Evolutionary conservation across 2,797 vertebrate genomes (phyloP).

Genomic region (Dermochelys coriacea): DNA sequence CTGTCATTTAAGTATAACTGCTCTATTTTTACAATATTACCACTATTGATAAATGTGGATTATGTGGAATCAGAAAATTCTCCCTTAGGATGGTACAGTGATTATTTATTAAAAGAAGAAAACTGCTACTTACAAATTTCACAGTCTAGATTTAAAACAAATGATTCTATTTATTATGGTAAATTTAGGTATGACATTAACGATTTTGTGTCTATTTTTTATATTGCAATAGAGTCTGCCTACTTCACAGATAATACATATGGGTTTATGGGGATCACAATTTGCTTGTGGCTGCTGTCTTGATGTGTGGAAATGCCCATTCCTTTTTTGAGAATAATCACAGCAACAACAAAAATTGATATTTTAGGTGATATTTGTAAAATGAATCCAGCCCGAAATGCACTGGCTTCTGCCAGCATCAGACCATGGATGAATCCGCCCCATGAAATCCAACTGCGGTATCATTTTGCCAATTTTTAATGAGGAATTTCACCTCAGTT

Average conservation of each 20-base stretch:
- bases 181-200: conserved; percentile 26
- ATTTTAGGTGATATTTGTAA: conserved; percentile 50
- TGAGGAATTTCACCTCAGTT: conserved; percentile 28
- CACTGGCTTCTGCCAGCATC: neutral
- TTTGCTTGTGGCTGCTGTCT: conserved; percentile 18
- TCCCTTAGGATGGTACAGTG: conserved; percentile 28
- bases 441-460: neutral
- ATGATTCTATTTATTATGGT: neutral
- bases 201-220: conserved; percentile 53
- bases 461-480: conserved; percentile 46
- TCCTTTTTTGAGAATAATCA: conserved; percentile 47
- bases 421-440: neutral
- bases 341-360: conserved; percentile 10
- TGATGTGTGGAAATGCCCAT: conserved; percentile 50
- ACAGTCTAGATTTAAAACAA: conserved; percentile 1
- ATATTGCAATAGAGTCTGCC: conserved; percentile 41
- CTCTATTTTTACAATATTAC: conserved; percentile 75
- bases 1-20: conserved; percentile 77
- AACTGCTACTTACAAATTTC: neutral
- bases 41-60: conserved; percentile 75
- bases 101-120: conserved; percentile 33
- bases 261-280: conserved; percentile 43
- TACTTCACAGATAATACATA: conserved; percentile 55
- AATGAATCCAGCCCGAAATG: conserved; percentile 34
- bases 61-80: conserved; percentile 60